phyloP scores from a whole-genome alignment of 2,113 vertebrate species.

The Nerophis ophidion region DNA sequence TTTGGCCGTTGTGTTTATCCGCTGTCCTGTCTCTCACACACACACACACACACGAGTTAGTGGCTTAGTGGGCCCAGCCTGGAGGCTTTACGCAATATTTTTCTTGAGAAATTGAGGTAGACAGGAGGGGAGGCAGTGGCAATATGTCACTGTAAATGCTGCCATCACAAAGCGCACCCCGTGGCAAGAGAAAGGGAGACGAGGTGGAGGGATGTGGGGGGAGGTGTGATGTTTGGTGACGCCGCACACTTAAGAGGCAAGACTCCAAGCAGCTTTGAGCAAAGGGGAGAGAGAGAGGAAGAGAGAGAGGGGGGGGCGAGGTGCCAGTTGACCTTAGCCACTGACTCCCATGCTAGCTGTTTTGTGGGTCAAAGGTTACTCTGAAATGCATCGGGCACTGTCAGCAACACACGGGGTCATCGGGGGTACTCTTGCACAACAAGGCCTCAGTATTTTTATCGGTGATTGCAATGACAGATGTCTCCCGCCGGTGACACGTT shows the following conservation, averaged over 20 bases:
- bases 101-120: constrained; percentile 28
- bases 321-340: constrained; percentile 18
- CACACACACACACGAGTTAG: constrained; percentile 1
- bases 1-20: constrained; percentile 26
- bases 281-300: neutral
- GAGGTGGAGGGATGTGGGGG: constrained; percentile 18
- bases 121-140: constrained; percentile 7
- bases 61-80: constrained; percentile 26
- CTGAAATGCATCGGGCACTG: neutral
- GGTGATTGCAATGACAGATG: constrained; percentile 1
- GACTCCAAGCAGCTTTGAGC: constrained; percentile 18
- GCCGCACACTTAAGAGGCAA: constrained; percentile 30
- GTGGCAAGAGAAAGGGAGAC: constrained; percentile 6
- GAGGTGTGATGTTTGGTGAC: constrained; percentile 53
- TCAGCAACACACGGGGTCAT: constrained; percentile 3
- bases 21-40: constrained; percentile 23
- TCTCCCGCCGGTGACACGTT: neutral
- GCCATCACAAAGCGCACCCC: constrained; percentile 23
- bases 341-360: constrained; percentile 15
- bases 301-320: constrained; percentile 7
- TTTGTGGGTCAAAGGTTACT: constrained; percentile 26
- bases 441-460: constrained; percentile 8
- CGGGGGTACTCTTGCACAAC: constrained; percentile 3
- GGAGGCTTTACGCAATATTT: constrained; percentile 32
- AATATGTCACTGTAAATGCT: constrained; percentile 31